A percentile compares a stretch with the other conserved stretches of the same genome.
Evolutionary conservation across 2,113 vertebrate species (phyloP).

Genomic region (Parotia lawesii): DNA sequence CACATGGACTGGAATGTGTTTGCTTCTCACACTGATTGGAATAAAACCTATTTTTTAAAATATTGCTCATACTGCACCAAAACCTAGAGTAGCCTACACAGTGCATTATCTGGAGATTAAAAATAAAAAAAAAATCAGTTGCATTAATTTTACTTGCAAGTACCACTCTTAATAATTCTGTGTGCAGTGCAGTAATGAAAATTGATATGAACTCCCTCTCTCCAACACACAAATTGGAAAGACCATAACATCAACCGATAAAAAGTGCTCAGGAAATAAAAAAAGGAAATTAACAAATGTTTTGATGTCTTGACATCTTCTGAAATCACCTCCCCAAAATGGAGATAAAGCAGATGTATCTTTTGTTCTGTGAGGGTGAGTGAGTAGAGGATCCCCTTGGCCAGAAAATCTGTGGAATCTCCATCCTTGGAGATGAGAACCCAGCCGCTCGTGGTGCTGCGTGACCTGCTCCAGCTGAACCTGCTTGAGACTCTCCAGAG

Average conservation of each 20-base stretch:
- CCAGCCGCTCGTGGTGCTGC: rapidly evolving
- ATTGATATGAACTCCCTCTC: background rate
- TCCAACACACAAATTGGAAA: background rate
- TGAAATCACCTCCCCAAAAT: background rate
- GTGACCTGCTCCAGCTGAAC: background rate
- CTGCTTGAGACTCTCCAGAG: background rate
- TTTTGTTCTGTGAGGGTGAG: background rate
- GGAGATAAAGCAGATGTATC: rapidly evolving
- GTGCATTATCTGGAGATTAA: background rate
- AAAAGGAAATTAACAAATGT: background rate
- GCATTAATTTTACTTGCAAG: background rate
- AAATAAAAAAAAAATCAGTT: background rate
- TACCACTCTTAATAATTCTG: background rate
- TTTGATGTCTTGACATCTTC: background rate
- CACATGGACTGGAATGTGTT: background rate
- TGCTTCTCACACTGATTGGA: background rate
- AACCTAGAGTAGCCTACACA: background rate
- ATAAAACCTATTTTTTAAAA: background rate
- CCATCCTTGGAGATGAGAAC: background rate
- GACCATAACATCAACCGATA: too few species aligned
- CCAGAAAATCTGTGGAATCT: background rate
- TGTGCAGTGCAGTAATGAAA: background rate
- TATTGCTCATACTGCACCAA: background rate
- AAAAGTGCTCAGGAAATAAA: background rate
- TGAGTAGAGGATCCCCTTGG: background rate